phyloP scores from a whole-genome alignment of 2,888 invertebrate species.

The Rhopalosiphum nymphaeae region DNA sequence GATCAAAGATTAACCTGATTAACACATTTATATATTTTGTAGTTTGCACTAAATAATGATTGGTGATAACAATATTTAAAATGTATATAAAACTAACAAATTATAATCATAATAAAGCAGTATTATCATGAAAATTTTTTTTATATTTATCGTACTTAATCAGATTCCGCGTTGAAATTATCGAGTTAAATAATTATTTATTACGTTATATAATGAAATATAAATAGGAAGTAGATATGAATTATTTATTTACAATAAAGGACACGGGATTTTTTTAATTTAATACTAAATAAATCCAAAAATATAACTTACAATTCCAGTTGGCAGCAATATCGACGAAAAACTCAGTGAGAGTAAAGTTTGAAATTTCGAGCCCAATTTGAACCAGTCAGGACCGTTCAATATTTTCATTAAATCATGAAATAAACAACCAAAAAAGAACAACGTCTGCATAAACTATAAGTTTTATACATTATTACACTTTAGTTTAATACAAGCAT shows the following conservation, averaged over 20 bases:
- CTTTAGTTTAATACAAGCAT: not conserved
- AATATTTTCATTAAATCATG: slow-evolving; percentile 67
- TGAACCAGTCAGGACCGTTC: slow-evolving; percentile 57
- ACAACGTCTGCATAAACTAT: slow-evolving; percentile 67
- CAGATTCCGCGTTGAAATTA: not conserved
- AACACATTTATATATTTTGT: not conserved
- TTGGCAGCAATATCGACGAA: slow-evolving; percentile 50
- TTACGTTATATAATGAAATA: not conserved
- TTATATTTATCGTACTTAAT: not conserved
- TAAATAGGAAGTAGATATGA: not conserved
- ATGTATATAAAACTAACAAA: not conserved
- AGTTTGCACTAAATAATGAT: not conserved
- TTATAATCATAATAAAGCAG: not conserved
- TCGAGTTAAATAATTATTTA: not conserved
- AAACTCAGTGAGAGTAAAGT: slow-evolving; percentile 46
- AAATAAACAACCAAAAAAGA: slow-evolving; percentile 67
- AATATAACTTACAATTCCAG: slow-evolving; percentile 48
- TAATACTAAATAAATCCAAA: not conserved
- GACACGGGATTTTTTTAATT: not conserved
- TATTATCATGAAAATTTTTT: not conserved
- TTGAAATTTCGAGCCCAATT: slow-evolving; percentile 62
- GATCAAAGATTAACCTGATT: not conserved
- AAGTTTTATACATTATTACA: slow-evolving; percentile 44
- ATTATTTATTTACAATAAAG: not conserved
- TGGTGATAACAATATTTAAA: not conserved